These are phyloP conservation scores for Cyclopterus lumpus DNA, from an alignment of 2,797 vertebrate genomes.

Conservation along the genomic window DNA sequence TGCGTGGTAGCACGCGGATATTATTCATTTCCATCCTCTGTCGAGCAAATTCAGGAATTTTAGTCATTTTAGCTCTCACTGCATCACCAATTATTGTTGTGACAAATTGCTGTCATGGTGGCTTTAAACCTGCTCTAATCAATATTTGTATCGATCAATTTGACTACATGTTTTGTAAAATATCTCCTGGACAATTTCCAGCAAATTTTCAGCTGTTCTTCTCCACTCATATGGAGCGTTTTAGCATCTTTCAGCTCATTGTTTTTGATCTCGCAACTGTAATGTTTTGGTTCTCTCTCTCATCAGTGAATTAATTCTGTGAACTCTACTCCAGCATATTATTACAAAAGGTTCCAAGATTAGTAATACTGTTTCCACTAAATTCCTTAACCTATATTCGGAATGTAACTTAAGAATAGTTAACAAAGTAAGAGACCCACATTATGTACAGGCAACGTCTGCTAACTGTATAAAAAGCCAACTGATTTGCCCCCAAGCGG, in stretches of 20 bases:
- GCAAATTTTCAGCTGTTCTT: background rate
- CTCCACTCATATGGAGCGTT: too few relatives aligned
- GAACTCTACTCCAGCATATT: too few relatives aligned
- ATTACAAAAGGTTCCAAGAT: too few relatives aligned
- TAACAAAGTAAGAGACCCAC: too few relatives aligned
- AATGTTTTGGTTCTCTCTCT: too few relatives aligned
- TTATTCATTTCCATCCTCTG: background rate
- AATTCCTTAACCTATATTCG: too few relatives aligned
- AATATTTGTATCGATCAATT: background rate
- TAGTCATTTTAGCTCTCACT: background rate
- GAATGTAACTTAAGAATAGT: too few relatives aligned
- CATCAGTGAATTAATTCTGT: too few relatives aligned
- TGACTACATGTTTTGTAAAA: background rate
- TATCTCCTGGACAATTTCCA: background rate
- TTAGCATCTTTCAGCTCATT: too few relatives aligned
- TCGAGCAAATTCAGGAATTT: background rate
- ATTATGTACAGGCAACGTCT: background rate
- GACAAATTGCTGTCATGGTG: background rate
- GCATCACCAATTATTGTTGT: background rate
- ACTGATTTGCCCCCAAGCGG: conserved; percentile 15
- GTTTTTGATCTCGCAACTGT: too few relatives aligned
- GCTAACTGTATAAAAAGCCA: background rate
- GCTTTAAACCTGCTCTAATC: background rate
- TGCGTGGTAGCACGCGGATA: too few relatives aligned
- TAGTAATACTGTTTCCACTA: too few relatives aligned